phyloP scores from a whole-genome alignment of 2,888 invertebrate genomes.

The Gryllus longicercus region DNA sequence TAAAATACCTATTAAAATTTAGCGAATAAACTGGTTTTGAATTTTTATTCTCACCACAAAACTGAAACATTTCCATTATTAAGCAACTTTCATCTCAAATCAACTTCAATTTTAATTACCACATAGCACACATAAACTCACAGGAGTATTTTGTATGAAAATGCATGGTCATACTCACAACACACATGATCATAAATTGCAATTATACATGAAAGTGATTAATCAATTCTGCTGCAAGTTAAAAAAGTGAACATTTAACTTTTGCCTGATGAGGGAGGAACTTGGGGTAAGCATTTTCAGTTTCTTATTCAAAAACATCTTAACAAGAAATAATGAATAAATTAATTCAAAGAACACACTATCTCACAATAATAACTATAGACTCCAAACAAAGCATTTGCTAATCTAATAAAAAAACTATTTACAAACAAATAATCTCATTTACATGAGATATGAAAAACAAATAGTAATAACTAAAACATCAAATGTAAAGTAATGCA shows the following conservation, averaged over 20 bases:
- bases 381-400: background rate
- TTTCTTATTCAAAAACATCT: background rate
- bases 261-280: background rate
- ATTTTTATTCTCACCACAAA: too few relatives aligned
- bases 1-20: too few relatives aligned
- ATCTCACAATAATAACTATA: background rate
- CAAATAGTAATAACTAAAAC: background rate
- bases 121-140: too few relatives aligned
- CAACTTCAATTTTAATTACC: too few relatives aligned
- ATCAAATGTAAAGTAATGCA: background rate
- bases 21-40: too few relatives aligned
- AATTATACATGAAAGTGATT: background rate
- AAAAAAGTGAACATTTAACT: background rate
- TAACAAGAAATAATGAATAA: background rate
- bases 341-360: constrained; percentile 3
- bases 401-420: background rate
- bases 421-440: background rate
- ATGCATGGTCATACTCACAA: too few relatives aligned
- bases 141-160: too few relatives aligned
- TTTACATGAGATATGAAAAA: background rate
- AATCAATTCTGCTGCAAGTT: background rate
- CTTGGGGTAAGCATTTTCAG: background rate
- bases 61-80: too few relatives aligned
- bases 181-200: too few relatives aligned
- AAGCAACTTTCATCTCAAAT: too few relatives aligned